Base-by-base conservation (phyloP, 2,797 vertebrate genomes). In the Vespertilio murinus region DNA sequence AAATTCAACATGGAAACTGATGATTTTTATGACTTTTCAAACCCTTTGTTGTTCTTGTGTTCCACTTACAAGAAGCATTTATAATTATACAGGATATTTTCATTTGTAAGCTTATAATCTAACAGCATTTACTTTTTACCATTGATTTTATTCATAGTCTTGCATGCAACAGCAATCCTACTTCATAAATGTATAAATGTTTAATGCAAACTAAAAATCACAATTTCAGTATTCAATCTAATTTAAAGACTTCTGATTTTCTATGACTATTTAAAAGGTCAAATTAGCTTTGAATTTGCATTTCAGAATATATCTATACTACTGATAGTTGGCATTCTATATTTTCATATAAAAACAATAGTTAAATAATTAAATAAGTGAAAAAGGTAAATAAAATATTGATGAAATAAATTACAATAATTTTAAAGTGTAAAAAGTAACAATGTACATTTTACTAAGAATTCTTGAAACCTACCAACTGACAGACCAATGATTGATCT, bases 291-390 rank as follows among this genome's bases (percentile, higher is more conserved):
- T 86, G 49, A 90, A 61, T 88, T 94, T 49, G 13, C 14, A 71
- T 91, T 35, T 69, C 11, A 73, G n/a, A 13, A 23, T 65, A 71
- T 14, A 77, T 8, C 28, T 49, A 35, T 1, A 88, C 83, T 96
- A 94, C 54, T 67, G 40, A 83, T 69, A 84, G 47, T 74, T 88
- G 6, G 13, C 28, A 79, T 75, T 96, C 56, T 56, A 95, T 94
- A 97, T 42, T 81, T 67, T 73, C 33, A 96, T 65, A 25, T 95
- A 96, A 96, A 94, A 79, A 67, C 47, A 98, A 98, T 95, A 95
- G 94, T 97, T 98, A 97, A 97, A 93, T 97, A 98, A 98, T 98
- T 98, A 98, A 98, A 98, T 98, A 98, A 98, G 96, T 95, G 97
- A 95, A 96, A 98, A 97, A 94, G 98, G 97, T 98, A 98, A 98